A percentile compares a stretch with the other conserved stretches of the same genome.
These are phyloP conservation scores for Parotocinclus haroldoi DNA, from an alignment of 2,797 vertebrate genomes.

Conservation along the genomic window DNA sequence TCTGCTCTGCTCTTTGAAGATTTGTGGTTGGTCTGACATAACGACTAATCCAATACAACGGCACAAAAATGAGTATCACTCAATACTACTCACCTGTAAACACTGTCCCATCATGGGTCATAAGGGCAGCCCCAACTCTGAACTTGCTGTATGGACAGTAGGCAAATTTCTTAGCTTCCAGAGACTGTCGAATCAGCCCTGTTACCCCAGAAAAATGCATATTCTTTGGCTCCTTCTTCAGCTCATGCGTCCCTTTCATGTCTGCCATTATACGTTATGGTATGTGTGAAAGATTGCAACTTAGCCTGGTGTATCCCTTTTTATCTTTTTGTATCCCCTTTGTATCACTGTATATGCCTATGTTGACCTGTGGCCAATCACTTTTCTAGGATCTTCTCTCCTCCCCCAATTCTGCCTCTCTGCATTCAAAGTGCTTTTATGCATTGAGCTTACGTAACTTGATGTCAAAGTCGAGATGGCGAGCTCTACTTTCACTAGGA, in stretches of 20 bases:
- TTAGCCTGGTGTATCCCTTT: not conserved
- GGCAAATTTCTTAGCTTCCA: conserved; percentile 75
- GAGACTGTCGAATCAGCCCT: conserved; percentile 42
- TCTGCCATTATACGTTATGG: conserved; percentile 44
- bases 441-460: conserved; percentile 15
- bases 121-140: conserved; percentile 86
- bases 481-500: conserved; percentile 12
- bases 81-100: conserved; percentile 81
- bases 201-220: not conserved
- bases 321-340: not conserved
- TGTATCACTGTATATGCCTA: not conserved
- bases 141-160: conserved; percentile 92
- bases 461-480: conserved; percentile 11
- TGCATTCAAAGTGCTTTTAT: conserved; percentile 29
- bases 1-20: no score
- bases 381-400: conserved; percentile 16
- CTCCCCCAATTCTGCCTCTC: conserved; percentile 1
- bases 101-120: conserved; percentile 69
- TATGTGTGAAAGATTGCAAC: not conserved
- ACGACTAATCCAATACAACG: no score
- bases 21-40: no score
- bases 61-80: no score
- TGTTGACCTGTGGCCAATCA: conserved; percentile 54
- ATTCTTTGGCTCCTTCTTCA: not conserved
- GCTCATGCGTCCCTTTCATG: conserved; percentile 19